These are phyloP conservation scores for Sarcophaga variegata DNA, from an alignment of 2,888 invertebrate species.

Conservation along the genomic window DNA sequence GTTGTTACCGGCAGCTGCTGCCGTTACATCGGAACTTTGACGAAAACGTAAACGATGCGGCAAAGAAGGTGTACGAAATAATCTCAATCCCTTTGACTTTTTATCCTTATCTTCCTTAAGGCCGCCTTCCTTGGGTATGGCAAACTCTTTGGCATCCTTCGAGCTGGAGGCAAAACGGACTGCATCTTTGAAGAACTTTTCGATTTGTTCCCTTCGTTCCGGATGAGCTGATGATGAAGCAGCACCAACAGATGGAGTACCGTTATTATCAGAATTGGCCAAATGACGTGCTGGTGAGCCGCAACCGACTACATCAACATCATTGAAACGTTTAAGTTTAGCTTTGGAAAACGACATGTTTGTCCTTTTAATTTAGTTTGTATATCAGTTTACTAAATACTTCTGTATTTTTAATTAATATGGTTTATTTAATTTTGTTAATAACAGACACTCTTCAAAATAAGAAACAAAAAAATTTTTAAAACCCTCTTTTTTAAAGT, in stretches of 20 bases:
- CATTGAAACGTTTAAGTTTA: slow-evolving; percentile 81
- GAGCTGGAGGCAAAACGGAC: slow-evolving; percentile 79
- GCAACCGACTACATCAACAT: slow-evolving; percentile 78
- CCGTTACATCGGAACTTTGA: slow-evolving; percentile 74
- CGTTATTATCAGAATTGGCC: slow-evolving; percentile 38
- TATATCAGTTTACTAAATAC: slow-evolving; percentile 4
- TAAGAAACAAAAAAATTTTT: slow-evolving; percentile 34
- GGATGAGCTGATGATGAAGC: slow-evolving; percentile 72
- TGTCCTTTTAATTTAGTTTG: slow-evolving; percentile 28
- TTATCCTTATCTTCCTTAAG: slow-evolving; percentile 79
- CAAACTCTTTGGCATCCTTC: slow-evolving; percentile 79
- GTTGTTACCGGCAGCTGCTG: slow-evolving; percentile 67
- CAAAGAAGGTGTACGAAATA: slow-evolving; percentile 80
- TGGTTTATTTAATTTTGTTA: slow-evolving; percentile 11
- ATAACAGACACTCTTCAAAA: slow-evolving; percentile 33
- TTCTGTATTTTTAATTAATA: neutral
- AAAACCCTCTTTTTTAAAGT: slow-evolving; percentile 14
- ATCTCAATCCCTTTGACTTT: slow-evolving; percentile 78
- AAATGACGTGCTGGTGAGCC: slow-evolving; percentile 66
- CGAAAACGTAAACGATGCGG: slow-evolving; percentile 81
- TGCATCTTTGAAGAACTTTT: slow-evolving; percentile 81
- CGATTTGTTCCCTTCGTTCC: slow-evolving; percentile 81
- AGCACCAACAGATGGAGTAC: slow-evolving; percentile 66
- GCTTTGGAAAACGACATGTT: slow-evolving; percentile 81
- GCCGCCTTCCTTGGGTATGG: slow-evolving; percentile 75